phyloP scores from a whole-genome alignment of 2,797 vertebrate genomes.

The Bufotes viridis region DNA sequence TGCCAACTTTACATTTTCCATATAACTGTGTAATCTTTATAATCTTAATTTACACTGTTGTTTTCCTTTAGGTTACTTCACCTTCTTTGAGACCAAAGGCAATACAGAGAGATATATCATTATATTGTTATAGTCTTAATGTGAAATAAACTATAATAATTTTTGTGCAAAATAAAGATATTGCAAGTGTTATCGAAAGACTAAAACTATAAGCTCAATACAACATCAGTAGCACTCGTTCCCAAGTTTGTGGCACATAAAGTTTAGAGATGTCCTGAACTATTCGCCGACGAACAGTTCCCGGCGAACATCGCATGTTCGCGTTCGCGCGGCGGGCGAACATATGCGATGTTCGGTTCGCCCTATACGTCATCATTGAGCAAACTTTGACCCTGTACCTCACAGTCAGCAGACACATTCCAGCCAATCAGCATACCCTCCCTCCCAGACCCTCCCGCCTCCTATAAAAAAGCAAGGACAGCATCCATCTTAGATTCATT shows the following conservation, averaged over 20 bases:
- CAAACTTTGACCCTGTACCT: no score
- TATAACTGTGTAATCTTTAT: background rate
- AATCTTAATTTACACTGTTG: background rate
- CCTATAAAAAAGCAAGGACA: no score
- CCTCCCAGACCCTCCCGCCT: no score
- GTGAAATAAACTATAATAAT: background rate
- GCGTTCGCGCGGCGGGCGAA: no score
- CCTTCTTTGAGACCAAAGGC: background rate
- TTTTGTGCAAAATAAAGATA: background rate
- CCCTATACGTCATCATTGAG: no score
- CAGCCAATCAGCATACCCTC: no score
- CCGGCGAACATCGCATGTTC: no score
- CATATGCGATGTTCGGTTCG: no score
- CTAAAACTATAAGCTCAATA: background rate
- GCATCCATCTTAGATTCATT: no score
- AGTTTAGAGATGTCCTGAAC: no score
- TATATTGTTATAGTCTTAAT: background rate
- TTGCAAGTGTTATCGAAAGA: background rate
- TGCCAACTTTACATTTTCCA: background rate
- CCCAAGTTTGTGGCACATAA: background rate
- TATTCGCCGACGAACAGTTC: no score
- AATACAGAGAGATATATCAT: background rate
- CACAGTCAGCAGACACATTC: no score
- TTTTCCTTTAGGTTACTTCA: background rate
- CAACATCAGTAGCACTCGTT: background rate